phyloP scores from a whole-genome alignment of 2,888 invertebrate genomes.

The Sympetrum striolatum region DNA sequence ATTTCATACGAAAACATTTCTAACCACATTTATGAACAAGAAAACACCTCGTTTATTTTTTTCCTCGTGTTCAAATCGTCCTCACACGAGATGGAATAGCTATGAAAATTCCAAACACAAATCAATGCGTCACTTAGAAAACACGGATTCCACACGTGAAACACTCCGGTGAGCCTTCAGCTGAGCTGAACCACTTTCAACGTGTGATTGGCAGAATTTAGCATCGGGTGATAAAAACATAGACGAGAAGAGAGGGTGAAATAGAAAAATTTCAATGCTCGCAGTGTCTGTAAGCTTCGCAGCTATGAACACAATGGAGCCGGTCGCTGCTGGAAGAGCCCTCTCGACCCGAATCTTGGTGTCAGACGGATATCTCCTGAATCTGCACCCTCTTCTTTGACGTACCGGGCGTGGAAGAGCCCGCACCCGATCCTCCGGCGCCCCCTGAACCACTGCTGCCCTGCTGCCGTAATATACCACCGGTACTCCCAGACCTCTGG shows the following conservation, averaged over 20 bases:
- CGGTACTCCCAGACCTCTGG: conserved; percentile 17
- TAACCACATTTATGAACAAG: neutral
- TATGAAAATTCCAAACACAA: neutral
- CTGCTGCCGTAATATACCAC: conserved; percentile 3
- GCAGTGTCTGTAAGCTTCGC: neutral
- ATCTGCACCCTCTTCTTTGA: conserved; percentile 91
- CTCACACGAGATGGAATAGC: neutral
- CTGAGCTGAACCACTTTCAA: too few relatives aligned
- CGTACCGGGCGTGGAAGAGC: conserved; percentile 72
- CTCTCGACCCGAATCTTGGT: conserved; percentile 46
- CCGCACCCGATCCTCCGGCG: neutral
- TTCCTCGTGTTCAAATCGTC: neutral
- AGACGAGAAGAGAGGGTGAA: neutral
- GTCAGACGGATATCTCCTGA: conserved; percentile 90
- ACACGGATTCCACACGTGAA: neutral
- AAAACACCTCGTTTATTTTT: neutral
- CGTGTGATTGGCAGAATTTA: neutral
- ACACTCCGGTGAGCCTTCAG: too few relatives aligned
- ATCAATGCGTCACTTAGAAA: neutral
- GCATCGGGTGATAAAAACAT: neutral
- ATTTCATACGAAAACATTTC: neutral
- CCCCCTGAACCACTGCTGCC: conserved; percentile 49
- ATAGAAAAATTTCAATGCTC: neutral
- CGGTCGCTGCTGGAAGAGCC: conserved; percentile 55
- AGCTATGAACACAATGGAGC: neutral